Percentiles rank a stretch among this genome's conserved stretches.
Evolutionary conservation across 2,888 invertebrate species (phyloP).

Genomic region (Auanema freiburgensis): DNA sequence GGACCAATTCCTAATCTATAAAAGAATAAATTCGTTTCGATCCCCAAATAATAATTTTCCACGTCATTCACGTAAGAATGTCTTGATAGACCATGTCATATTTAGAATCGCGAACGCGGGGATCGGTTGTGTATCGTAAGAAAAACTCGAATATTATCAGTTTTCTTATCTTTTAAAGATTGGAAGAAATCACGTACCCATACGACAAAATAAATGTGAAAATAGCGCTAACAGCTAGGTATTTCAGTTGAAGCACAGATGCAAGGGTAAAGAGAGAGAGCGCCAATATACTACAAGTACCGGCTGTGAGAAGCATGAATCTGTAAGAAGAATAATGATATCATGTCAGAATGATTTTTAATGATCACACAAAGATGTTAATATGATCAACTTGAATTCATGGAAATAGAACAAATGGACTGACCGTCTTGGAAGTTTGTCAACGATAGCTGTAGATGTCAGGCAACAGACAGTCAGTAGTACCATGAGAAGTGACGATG

Average conservation of each 20-base stretch:
- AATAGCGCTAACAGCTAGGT: conserved; percentile 40
- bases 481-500: conserved; percentile 54
- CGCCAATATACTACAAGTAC: conserved; percentile 28
- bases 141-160: no score
- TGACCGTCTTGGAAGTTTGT: conserved; percentile 41
- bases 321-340: conserved; percentile 8
- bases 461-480: conserved; percentile 45
- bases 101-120: background rate
- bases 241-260: conserved; percentile 32
- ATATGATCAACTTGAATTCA: no score
- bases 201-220: conserved; percentile 52
- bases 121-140: background rate
- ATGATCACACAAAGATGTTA: no score
- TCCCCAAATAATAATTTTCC: background rate
- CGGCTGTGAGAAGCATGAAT: conserved; percentile 30
- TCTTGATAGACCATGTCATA: background rate
- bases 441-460: conserved; percentile 45
- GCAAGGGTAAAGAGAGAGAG: conserved; percentile 28
- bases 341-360: no score
- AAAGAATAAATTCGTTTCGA: conserved; percentile 1
- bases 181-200: conserved; percentile 28
- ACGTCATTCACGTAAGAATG: no score
- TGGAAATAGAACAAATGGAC: conserved; percentile 17
- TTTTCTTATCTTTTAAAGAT: conserved; percentile 2
- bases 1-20: conserved; percentile 56